A percentile compares a stretch with the other conserved stretches of the same genome.
These are phyloP conservation scores for Rotaria socialis DNA, from an alignment of 2,888 invertebrate species.

Conservation along the genomic window DNA sequence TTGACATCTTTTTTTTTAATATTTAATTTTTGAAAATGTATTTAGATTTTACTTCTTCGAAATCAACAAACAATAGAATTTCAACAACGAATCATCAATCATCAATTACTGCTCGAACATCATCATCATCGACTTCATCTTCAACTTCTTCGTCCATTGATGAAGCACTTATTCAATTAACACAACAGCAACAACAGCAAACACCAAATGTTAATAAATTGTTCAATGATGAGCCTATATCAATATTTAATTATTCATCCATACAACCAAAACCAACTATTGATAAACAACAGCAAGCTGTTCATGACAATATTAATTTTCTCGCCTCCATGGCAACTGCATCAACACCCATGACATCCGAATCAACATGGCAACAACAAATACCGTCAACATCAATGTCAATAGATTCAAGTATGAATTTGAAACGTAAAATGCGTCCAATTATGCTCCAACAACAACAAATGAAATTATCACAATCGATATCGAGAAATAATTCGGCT, in stretches of 20 bases:
- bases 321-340: neutral
- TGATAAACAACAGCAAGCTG: neutral
- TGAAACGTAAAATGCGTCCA: neutral
- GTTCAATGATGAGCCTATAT: constrained; percentile 2
- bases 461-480: neutral
- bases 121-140: neutral
- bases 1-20: no score
- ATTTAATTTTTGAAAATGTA: no score
- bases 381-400: neutral
- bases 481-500: neutral
- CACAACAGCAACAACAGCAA: neutral
- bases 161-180: constrained; percentile 5
- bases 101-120: neutral
- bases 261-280: neutral
- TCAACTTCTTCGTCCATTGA: neutral
- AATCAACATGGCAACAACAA: neutral
- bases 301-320: neutral
- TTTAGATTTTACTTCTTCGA: neutral
- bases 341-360: neutral
- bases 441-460: neutral
- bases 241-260: neutral
- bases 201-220: neutral
- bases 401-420: neutral
- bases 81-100: neutral
- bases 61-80: neutral